Percentiles rank a stretch among this genome's conserved stretches.
phyloP scores from a whole-genome alignment of 1,140 invertebrate genomes.

The Saxidomus purpurata region DNA sequence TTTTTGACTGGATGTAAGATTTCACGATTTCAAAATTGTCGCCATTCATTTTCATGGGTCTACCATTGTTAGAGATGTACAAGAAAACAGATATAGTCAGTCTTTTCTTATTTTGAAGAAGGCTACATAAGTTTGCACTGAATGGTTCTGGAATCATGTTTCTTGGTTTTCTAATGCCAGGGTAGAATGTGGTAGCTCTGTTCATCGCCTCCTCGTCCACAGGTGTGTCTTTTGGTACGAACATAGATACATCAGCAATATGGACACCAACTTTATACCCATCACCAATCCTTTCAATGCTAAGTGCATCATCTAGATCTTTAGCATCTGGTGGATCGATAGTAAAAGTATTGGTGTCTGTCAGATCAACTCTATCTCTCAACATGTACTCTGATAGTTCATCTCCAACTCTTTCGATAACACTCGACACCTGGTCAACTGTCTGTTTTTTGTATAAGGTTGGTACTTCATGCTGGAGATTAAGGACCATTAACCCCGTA shows the following conservation, averaged over 20 bases:
- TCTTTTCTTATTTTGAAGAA: conserved; percentile 81
- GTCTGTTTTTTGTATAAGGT: conserved; percentile 45
- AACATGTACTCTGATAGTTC: conserved; percentile 86
- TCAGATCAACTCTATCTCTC: conserved; percentile 90
- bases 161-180: conserved; percentile 75
- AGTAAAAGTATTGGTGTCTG: conserved; percentile 89
- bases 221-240: conserved; percentile 74
- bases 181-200: conserved; percentile 82
- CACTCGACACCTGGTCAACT: conserved; percentile 11
- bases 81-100: conserved; percentile 78
- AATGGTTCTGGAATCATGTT: conserved; percentile 86
- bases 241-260: conserved; percentile 84
- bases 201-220: conserved; percentile 82
- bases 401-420: neutral
- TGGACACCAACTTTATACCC: conserved; percentile 79
- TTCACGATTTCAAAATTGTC: conserved; percentile 55
- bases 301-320: conserved; percentile 99
- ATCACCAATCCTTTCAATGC: conserved; percentile 85
- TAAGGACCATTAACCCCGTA: conserved; percentile 33
- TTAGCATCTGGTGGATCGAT: conserved; percentile 99
- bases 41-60: neutral
- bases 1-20: conserved; percentile 71
- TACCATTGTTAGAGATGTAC: conserved; percentile 64
- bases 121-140: conserved; percentile 84
- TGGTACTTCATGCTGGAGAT: conserved; percentile 59